A percentile compares a stretch with the other conserved stretches of the same genome.
phyloP scores from a whole-genome alignment of 2,888 invertebrate species.

The Ischnus inquisitorius region DNA sequence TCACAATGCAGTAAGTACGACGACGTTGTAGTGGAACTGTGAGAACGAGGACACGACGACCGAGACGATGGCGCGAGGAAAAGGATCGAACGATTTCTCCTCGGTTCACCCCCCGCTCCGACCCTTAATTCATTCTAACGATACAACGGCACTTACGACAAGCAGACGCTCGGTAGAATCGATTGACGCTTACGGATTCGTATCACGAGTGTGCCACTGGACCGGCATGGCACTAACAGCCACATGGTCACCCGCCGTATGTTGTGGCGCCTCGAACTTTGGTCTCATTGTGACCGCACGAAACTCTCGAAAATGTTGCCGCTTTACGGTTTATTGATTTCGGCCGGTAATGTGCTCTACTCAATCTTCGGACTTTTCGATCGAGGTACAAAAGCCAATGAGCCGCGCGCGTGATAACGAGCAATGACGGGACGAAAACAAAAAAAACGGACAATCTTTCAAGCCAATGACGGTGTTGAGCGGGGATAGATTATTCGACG shows the following conservation, averaged over 20 bases:
- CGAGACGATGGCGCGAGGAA: slow-evolving; percentile 25
- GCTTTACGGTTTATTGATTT: background rate
- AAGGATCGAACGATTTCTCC: background rate
- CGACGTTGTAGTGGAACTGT: slow-evolving; percentile 8
- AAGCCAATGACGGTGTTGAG: background rate
- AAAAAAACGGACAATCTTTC: background rate
- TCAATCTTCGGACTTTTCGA: background rate
- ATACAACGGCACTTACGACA: slow-evolving; percentile 23
- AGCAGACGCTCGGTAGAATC: slow-evolving; percentile 55
- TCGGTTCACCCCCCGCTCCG: background rate
- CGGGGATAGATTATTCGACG: background rate
- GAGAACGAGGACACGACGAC: slow-evolving; percentile 26
- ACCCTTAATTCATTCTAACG: background rate
- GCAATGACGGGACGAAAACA: background rate
- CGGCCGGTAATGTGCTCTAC: background rate
- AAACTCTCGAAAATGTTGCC: slow-evolving; percentile 9
- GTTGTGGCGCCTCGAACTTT: slow-evolving; percentile 33
- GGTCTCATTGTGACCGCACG: background rate
- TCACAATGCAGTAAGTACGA: background rate
- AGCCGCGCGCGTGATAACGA: background rate
- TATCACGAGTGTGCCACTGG: slow-evolving; percentile 62
- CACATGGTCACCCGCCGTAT: slow-evolving; percentile 4
- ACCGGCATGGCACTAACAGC: slow-evolving; percentile 6
- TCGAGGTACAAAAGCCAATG: background rate
- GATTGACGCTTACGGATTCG: slow-evolving; percentile 67